Base-by-base conservation (phyloP, 2,113 vertebrate genomes). In the Tretioscincus oriximinensis region DNA sequence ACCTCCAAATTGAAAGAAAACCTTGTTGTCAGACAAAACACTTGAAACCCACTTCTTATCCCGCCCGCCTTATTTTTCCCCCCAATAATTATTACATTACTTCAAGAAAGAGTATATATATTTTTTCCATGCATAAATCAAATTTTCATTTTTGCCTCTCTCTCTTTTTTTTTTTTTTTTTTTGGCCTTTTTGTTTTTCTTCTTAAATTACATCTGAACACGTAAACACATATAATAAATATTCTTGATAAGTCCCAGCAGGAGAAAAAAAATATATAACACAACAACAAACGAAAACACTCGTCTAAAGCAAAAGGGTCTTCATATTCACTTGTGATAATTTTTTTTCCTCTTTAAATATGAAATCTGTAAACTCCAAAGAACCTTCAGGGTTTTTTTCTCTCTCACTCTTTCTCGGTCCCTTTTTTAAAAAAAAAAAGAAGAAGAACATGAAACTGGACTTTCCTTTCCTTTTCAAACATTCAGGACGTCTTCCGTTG, bases 171-270 rank as follows among this genome's bases (percentile, higher is more conserved):
- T n/a, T 26, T 35, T 91, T 18, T 89, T 90, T 93, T 93, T 82
- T 89, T 91, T 94, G 45, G 70, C 28, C 41, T 72, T 88, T 92
- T 90, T 96, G 26, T 96, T 95, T 90, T 86, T 94, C 93, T 95
- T 94, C 94, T 96, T 95, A 96, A 97, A 97, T 96, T 97, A 98
- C 96, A 97, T 96, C 94, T 96, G 95, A 96, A 97, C 96, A 98
- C 96, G 94, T 96, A 96, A 81, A 97, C 97, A 97, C 96, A 94
- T 92, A 96, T 96, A 94, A 97, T 96, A 96, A 97, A 96, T 95
- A 95, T 93, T 96, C 94, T 92, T 65, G 92, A 96, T 93, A 93
- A 83, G 92, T 95, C 93, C 91, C 90, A 87, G 91, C 73, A 90
- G 88, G 89, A 93, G 68, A 92, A 93, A 88, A 58, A 28, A 9